Evolutionary conservation across 2,113 vertebrate species (phyloP).

Genomic region (Oreochromis spilurus): DNA sequence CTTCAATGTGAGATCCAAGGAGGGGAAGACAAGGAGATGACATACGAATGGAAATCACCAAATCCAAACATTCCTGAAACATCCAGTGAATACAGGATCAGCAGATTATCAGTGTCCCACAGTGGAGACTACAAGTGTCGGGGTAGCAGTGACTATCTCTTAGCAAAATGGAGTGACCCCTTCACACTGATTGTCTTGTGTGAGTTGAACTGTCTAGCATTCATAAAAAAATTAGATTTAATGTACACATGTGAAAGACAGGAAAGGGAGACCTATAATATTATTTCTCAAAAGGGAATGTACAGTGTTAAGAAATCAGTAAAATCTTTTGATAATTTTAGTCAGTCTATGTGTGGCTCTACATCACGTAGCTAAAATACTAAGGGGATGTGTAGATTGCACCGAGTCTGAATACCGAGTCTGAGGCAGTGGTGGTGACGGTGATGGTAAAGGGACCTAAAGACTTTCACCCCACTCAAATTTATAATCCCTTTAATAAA

Average conservation of each 20-base stretch:
- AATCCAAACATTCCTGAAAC: not conserved
- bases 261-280: not conserved
- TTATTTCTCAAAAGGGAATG: not conserved
- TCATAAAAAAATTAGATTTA: not conserved
- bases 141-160: not conserved
- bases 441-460: not conserved
- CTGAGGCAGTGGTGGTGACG: no score
- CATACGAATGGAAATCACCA: not conserved
- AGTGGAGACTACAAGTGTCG: not conserved
- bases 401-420: not conserved
- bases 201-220: not conserved
- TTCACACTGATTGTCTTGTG: not conserved
- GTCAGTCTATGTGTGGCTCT: not conserved
- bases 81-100: not conserved
- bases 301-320: not conserved
- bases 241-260: not conserved
- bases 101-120: fast-evolving
- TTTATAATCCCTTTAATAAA: no score
- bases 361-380: not conserved
- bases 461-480: not conserved
- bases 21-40: not conserved
- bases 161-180: not conserved
- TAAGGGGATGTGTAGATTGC: not conserved
- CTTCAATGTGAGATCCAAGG: not conserved
- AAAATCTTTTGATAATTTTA: not conserved